Conservation (phyloP, 2,888 invertebrate species). For the Epirrita christyi region DNA sequence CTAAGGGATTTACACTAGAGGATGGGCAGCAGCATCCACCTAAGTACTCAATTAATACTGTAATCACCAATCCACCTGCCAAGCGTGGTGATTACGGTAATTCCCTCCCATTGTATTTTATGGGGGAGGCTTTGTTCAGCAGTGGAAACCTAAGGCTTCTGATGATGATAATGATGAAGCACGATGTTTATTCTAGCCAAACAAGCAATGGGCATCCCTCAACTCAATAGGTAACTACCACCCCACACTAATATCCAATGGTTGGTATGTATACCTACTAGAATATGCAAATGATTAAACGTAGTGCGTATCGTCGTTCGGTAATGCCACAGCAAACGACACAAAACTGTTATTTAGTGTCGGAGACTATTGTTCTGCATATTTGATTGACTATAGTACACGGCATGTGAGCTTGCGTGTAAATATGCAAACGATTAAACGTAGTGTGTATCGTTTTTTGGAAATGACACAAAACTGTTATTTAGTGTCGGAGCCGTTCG, state of each 20-base stretch:
- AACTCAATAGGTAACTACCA: background rate
- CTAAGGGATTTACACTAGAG: too few species aligned
- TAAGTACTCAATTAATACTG: too few species aligned
- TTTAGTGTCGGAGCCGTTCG: too few species aligned
- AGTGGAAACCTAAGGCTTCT: too few species aligned
- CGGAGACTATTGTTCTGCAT: constrained; percentile 28
- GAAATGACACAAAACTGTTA: constrained; percentile 60
- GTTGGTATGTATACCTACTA: constrained; percentile 52
- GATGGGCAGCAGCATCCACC: too few species aligned
- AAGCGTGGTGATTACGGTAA: too few species aligned
- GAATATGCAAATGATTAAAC: constrained; percentile 78
- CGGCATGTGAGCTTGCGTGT: background rate
- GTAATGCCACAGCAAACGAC: constrained; percentile 67
- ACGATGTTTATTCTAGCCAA: constrained; percentile 2
- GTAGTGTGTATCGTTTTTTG: constrained; percentile 41
- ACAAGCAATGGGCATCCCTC: constrained; percentile 51
- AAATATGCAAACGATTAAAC: too few species aligned
- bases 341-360: constrained; percentile 59
- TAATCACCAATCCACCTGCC: too few species aligned
- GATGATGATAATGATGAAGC: too few species aligned
- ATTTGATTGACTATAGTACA: constrained; percentile 26
- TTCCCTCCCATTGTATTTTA: too few species aligned
- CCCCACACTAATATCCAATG: constrained; percentile 20
- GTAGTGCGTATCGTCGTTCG: constrained; percentile 52
- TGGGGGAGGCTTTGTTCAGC: too few species aligned